A percentile compares a stretch with the other conserved stretches of the same genome.
phyloP scores from a whole-genome alignment of 2,888 invertebrate species.

The Carcina quercana region DNA sequence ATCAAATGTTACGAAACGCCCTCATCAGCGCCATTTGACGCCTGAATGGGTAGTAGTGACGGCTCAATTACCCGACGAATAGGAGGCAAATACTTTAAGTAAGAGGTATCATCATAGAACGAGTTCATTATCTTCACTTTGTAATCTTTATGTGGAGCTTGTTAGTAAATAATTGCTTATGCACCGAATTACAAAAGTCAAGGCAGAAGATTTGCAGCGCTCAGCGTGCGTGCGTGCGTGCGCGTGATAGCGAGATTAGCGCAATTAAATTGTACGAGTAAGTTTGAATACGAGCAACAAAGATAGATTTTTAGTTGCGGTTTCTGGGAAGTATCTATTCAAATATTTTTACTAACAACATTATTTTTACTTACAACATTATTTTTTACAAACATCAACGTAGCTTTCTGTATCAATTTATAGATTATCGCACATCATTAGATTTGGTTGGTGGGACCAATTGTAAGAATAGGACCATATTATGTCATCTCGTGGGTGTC shows the following conservation, averaged over 20 bases:
- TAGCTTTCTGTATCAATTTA: no score
- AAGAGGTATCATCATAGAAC: conserved; percentile 8
- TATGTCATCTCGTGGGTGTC: no score
- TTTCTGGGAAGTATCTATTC: no score
- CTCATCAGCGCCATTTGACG: conserved; percentile 29
- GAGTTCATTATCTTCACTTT: conserved; percentile 10
- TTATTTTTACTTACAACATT: no score
- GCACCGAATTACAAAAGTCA: conserved; percentile 7
- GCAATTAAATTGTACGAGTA: not conserved
- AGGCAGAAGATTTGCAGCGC: conserved; percentile 5
- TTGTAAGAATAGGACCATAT: no score
- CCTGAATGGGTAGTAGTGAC: conserved; percentile 26
- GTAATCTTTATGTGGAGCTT: conserved; percentile 13
- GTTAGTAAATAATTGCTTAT: conserved; percentile 14
- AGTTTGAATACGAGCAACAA: no score
- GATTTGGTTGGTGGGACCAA: no score
- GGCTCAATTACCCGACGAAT: conserved; percentile 34
- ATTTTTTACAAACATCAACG: no score
- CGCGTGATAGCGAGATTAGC: conserved; percentile 4
- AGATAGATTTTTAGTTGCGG: no score
- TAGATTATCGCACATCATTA: no score
- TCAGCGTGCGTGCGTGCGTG: conserved; percentile 7
- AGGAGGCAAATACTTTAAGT: conserved; percentile 18
- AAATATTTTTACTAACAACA: no score
- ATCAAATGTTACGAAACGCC: conserved; percentile 20